These are phyloP conservation scores for Penelope pileata DNA, from an alignment of 2,113 vertebrate species.

Conservation along the genomic window DNA sequence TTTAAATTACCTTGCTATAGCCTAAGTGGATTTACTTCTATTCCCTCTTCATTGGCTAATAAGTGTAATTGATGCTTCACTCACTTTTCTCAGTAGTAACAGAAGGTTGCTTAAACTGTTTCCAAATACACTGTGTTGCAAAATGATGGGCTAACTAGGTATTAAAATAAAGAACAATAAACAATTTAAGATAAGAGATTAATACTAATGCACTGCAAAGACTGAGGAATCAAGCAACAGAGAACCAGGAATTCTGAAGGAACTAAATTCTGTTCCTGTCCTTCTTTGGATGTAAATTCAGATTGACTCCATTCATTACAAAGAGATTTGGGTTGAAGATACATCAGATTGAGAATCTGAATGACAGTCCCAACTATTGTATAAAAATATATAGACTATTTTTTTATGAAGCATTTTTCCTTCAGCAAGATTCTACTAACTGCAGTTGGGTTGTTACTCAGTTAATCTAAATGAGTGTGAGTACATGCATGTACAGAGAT, in stretches of 20 bases:
- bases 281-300: not conserved
- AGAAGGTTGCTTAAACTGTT: constrained; percentile 3
- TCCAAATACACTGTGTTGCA: not conserved
- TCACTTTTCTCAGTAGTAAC: not conserved
- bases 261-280: not conserved
- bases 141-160: not conserved
- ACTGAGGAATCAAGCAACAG: not conserved
- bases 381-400: not conserved
- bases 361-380: not conserved
- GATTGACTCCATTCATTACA: not conserved
- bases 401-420: not conserved
- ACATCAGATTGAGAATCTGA: not conserved
- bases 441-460: not conserved
- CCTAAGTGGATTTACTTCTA: not conserved
- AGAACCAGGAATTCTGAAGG: not conserved
- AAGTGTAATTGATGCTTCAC: not conserved
- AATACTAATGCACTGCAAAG: not conserved
- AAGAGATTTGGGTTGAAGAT: not conserved
- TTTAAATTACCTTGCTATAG: not conserved
- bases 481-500: not conserved
- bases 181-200: not conserved
- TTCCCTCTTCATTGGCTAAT: not conserved
- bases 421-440: not conserved
- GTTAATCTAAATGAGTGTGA: not conserved
- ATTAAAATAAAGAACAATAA: constrained; percentile 10